Evolutionary conservation across 1,140 invertebrate genomes (phyloP).

Genomic region (Rhynchophorus ferrugineus): DNA sequence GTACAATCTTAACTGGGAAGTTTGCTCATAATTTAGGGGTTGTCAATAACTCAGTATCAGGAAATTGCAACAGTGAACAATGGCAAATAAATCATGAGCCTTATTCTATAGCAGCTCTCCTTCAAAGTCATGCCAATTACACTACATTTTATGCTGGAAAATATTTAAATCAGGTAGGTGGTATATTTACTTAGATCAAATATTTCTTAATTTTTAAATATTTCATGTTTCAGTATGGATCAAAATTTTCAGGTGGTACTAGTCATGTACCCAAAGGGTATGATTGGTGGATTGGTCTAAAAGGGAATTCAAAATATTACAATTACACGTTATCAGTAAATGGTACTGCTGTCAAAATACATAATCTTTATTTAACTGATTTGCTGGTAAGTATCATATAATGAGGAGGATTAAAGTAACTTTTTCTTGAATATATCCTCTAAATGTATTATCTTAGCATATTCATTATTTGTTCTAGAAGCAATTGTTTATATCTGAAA

Average conservation of each 20-base stretch:
- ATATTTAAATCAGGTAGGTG: conserved; percentile 69
- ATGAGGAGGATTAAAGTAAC: no score
- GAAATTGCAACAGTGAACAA: conserved; percentile 61
- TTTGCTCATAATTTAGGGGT: conserved; percentile 79
- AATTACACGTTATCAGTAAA: conserved; percentile 82
- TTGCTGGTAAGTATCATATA: conserved; percentile 63
- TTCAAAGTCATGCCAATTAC: conserved; percentile 56
- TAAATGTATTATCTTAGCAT: no score
- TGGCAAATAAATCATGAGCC: conserved; percentile 63
- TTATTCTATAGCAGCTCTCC: conserved; percentile 57
- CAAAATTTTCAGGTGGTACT: conserved; percentile 49
- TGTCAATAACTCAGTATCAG: conserved; percentile 66
- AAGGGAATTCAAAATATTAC: conserved; percentile 83
- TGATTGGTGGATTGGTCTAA: conserved; percentile 70
- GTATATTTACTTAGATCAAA: neutral
- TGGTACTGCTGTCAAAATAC: conserved; percentile 54
- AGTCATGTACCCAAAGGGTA: conserved; percentile 70
- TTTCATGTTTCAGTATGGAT: conserved; percentile 52
- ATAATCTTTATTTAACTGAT: conserved; percentile 76
- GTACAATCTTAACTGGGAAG: conserved; percentile 75
- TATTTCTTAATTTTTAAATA: conserved; percentile 20
- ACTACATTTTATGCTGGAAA: conserved; percentile 79
- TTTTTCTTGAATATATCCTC: no score
- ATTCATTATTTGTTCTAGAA: no score
- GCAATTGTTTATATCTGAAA: no score